Evolutionary conservation across 2,888 invertebrate genomes (phyloP), one percentile per base, ranked within the genome.

Genomic region (Ennomos fuscantarius): DNA sequence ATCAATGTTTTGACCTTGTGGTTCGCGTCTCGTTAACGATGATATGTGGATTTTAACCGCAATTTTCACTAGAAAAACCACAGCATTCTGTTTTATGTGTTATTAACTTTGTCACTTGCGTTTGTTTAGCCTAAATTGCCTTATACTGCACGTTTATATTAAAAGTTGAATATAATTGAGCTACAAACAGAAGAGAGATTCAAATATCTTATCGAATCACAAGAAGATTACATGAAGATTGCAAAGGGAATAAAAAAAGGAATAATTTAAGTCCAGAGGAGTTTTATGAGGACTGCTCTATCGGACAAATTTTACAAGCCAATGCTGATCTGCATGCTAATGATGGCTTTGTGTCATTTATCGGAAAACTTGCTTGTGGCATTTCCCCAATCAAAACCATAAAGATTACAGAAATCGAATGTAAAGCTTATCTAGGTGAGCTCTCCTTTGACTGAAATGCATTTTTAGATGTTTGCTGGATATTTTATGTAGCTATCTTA

Each of bases 1-100:
- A 53, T 73, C 68, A 24, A 63, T 70, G 60, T 69, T 71, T 50
- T 72, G 24, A 67, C 70, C 3, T 55, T 75, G 8, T 70, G 70
- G 54, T 64, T 64, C 6, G 65, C 71, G 0, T 65, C 60, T 9
- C 59, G 67, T 33, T 66, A 58, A 37, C 69, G 66, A 33, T 72
- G 68, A 65, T 6, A 46, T 72, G 32, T 72, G 64, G 66, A 60
- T 66, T 8, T 57, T 68, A 1, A 70, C 73, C 34, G 62, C 66
- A 8, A 68, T 70, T 50, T 60, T 34, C 15, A 55, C 35, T 59
- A 56, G 50, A 56, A 64, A 58, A 65, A 68, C 59, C 33, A 51
- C 31, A 9, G 39, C 60, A 39, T 46, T 71, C 12, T 62, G 57
- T 65, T 40, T 44, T 69, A 45, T 62, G 63, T 62, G 63, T 48